These are phyloP conservation scores for Listronotus bonariensis DNA, from an alignment of 1,140 invertebrate species.

Conservation along the genomic window DNA sequence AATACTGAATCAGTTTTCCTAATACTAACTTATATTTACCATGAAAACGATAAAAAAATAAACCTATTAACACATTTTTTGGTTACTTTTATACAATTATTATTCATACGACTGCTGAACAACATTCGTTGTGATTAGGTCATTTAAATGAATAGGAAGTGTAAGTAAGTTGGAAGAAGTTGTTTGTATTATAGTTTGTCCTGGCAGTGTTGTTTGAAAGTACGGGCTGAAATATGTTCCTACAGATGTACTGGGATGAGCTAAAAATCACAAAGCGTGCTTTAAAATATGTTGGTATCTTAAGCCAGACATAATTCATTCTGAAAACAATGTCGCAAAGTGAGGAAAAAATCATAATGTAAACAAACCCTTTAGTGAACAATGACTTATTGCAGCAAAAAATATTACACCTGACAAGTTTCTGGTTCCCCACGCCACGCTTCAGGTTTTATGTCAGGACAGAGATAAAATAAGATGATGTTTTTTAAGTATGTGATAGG, in stretches of 20 bases:
- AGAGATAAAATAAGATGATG: no score
- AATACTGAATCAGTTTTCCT: no score
- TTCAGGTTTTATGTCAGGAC: no score
- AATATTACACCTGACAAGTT: not conserved
- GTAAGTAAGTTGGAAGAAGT: conserved; percentile 19
- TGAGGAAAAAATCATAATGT: no score
- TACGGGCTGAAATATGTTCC: conserved; percentile 39
- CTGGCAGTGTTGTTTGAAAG: conserved; percentile 43
- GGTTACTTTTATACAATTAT: not conserved
- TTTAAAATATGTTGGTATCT: no score
- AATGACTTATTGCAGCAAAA: no score
- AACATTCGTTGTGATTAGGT: conserved; percentile 32
- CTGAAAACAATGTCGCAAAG: no score
- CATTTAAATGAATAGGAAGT: conserved; percentile 41
- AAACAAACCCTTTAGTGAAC: no score
- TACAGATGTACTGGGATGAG: conserved; percentile 28
- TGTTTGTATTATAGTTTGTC: conserved; percentile 36
- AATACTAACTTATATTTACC: no score
- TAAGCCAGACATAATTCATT: no score
- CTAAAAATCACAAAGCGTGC: conserved; percentile 1
- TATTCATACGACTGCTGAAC: conserved; percentile 30
- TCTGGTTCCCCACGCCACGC: no score
- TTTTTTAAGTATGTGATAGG: no score
- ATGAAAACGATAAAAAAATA: not conserved
- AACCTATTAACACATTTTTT: not conserved